Evolutionary conservation across 2,113 vertebrate species (phyloP).

Genomic region (Seriola dumerili): DNA sequence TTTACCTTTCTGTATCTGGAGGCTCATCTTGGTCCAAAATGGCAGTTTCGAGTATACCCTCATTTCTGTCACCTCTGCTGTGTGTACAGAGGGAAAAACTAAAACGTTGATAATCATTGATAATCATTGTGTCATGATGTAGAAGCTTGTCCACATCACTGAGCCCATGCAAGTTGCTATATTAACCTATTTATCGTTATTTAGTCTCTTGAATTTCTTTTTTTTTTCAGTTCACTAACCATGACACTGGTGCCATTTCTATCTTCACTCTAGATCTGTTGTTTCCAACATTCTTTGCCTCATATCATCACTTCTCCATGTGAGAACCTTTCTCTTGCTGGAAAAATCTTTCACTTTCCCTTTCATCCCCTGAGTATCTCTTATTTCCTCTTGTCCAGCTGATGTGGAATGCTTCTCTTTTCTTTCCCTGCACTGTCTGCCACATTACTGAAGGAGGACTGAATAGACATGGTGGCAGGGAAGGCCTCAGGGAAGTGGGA

Average conservation of each 20-base stretch:
- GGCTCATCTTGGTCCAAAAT: not conserved
- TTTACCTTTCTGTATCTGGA: not conserved
- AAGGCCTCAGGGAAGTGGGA: conserved; percentile 52
- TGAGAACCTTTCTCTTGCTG: not conserved
- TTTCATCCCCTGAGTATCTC: not conserved
- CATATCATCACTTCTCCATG: not conserved
- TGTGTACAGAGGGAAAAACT: not conserved
- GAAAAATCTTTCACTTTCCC: not conserved
- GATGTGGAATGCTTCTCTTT: not conserved
- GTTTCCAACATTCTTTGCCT: not conserved
- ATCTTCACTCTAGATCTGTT: not conserved
- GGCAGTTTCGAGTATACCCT: not conserved
- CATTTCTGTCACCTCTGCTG: not conserved
- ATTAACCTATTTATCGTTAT: not conserved
- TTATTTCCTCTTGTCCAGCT: conserved; percentile 9
- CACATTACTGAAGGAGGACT: not conserved
- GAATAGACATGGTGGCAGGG: conserved; percentile 37
- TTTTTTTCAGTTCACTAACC: not conserved
- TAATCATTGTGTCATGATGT: not conserved
- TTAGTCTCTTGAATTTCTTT: not conserved
- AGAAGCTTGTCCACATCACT: not conserved
- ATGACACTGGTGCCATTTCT: not conserved
- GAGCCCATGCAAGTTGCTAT: not conserved
- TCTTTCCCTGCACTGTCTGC: conserved; percentile 13
- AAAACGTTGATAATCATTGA: not conserved